A percentile compares a stretch with the other conserved stretches of the same genome.
Evolutionary conservation across 2,888 invertebrate genomes (phyloP).

Genomic region (Pheosia tremula): DNA sequence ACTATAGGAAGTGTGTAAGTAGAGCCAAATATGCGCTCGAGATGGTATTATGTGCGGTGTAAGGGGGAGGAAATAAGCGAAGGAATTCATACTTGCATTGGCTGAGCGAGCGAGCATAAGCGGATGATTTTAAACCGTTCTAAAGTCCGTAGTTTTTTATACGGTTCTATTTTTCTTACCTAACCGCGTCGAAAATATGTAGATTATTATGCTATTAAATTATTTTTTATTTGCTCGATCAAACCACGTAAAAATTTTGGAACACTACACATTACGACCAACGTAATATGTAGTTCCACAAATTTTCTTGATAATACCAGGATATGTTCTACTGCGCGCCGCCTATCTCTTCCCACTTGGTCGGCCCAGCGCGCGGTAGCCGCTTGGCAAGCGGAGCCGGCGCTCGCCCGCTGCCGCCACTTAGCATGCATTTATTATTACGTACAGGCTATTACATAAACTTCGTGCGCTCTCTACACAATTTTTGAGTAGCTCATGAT

Average conservation of each 20-base stretch:
- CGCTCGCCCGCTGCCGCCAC: slow-evolving; percentile 9
- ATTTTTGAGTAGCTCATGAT: not conserved
- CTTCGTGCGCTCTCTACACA: not conserved
- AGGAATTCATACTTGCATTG: not conserved
- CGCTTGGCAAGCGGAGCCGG: not conserved
- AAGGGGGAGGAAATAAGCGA: not conserved
- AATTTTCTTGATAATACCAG: no score
- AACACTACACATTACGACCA: no score
- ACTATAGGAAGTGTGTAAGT: slow-evolving; percentile 5
- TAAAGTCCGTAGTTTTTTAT: no score
- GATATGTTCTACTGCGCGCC: no score
- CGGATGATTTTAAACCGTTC: no score
- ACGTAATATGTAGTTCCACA: no score
- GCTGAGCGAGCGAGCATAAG: no score
- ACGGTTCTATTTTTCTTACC: no score
- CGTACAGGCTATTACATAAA: slow-evolving; percentile 4
- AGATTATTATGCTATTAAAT: no score
- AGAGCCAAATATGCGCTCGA: not conserved
- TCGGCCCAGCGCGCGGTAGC: not conserved
- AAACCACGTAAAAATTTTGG: no score
- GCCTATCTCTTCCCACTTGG: not conserved
- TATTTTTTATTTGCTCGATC: no score
- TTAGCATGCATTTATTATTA: slow-evolving; percentile 12
- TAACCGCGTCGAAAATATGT: no score
- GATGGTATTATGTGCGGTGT: not conserved